Conservation (phyloP, 92 coral and sea anemone genomes). For the Ricordea florida region DNA sequence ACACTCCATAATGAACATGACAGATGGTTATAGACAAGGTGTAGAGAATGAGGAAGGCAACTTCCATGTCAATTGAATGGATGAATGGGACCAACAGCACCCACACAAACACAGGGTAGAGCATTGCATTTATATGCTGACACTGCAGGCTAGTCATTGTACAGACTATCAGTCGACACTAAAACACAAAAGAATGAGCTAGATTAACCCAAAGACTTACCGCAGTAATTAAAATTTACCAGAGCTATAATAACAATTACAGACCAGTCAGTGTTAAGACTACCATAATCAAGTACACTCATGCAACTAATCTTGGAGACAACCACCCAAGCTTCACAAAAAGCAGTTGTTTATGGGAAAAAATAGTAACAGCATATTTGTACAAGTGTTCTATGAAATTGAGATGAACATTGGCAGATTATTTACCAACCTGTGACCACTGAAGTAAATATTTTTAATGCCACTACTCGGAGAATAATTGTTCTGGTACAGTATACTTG, state of each 20-base stretch:
- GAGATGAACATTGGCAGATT: too few species aligned
- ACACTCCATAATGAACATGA: constrained; percentile 84
- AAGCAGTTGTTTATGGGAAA: too few species aligned
- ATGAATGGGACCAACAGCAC: constrained; percentile 67
- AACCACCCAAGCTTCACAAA: too few species aligned
- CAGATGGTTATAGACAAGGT: constrained; percentile 65
- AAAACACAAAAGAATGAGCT: constrained; percentile 5
- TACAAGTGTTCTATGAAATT: too few species aligned
- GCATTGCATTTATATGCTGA: constrained; percentile 77
- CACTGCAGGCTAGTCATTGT: constrained; percentile 90
- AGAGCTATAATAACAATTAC: neutral
- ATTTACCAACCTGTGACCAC: too few species aligned
- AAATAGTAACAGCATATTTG: too few species aligned
- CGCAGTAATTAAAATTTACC: neutral
- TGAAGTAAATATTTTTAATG: too few species aligned
- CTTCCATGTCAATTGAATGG: constrained; percentile 50
- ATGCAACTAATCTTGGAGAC: too few species aligned
- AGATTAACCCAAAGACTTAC: neutral
- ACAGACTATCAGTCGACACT: constrained; percentile 94
- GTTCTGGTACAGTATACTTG: too few species aligned
- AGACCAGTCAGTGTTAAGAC: too few species aligned
- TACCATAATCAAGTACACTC: too few species aligned
- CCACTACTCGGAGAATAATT: too few species aligned
- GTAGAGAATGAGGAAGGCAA: constrained; percentile 65
- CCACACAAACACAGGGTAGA: constrained; percentile 69